These are phyloP conservation scores for Triplophysa bombifrons DNA, from an alignment of 2,797 vertebrate species.

Conservation along the genomic window DNA sequence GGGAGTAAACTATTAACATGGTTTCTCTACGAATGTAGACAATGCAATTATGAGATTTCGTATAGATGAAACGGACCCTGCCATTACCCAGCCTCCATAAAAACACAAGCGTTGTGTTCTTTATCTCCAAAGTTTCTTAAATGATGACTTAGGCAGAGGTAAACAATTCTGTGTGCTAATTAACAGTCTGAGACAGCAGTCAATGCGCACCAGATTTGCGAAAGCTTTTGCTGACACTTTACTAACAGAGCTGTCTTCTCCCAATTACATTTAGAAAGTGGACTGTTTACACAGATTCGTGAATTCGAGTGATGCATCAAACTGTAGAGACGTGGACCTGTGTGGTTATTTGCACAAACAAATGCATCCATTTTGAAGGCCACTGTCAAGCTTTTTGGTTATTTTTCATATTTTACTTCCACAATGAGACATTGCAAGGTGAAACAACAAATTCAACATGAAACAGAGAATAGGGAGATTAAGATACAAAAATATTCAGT, in stretches of 20 bases:
- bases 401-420: not conserved
- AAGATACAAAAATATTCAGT: no score
- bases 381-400: not conserved
- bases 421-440: not conserved
- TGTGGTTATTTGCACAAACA: not conserved
- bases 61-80: constrained; percentile 15
- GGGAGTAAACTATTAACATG: constrained; percentile 20
- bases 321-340: not conserved
- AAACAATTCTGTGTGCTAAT: constrained; percentile 9
- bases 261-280: not conserved
- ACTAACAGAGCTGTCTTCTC: not conserved
- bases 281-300: not conserved
- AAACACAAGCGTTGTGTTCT: not conserved
- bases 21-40: not conserved
- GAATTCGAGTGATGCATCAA: not conserved
- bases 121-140: not conserved
- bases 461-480: no score
- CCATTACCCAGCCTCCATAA: not conserved
- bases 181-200: not conserved
- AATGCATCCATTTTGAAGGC: not conserved
- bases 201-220: not conserved
- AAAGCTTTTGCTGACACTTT: not conserved
- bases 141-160: not conserved
- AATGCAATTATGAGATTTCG: constrained; percentile 16
- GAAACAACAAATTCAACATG: not conserved